These are phyloP conservation scores for Botia kubotai DNA, from an alignment of 2,797 vertebrate species.

Conservation along the genomic window DNA sequence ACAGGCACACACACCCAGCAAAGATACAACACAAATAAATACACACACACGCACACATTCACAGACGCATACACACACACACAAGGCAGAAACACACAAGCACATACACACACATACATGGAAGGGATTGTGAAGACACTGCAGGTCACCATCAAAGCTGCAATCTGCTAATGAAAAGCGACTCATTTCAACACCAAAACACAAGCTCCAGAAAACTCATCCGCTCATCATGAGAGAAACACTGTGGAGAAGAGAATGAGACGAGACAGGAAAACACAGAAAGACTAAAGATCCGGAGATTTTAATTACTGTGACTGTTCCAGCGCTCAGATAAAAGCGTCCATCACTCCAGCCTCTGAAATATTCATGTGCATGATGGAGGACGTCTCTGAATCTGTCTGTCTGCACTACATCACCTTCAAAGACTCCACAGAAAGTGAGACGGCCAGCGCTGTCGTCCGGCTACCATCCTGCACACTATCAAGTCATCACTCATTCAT, in stretches of 20 bases:
- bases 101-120: background rate
- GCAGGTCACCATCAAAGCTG: slow-evolving; percentile 17
- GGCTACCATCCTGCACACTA: slow-evolving; percentile 13
- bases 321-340: background rate
- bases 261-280: background rate
- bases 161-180: background rate
- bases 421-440: slow-evolving; percentile 28
- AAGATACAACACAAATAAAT: background rate
- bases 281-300: background rate
- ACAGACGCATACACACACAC: background rate
- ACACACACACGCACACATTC: background rate
- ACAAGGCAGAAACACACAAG: background rate
- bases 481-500: no score
- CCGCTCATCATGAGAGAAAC: background rate
- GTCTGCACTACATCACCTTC: slow-evolving; percentile 9
- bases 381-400: slow-evolving; percentile 2
- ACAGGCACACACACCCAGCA: no score
- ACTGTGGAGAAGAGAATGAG: background rate
- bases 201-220: background rate
- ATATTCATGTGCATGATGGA: slow-evolving; percentile 41
- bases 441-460: slow-evolving; percentile 4
- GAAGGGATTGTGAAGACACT: background rate
- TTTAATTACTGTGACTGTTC: background rate
- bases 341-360: slow-evolving; percentile 1
- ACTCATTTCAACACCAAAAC: no score